A percentile compares a stretch with the other conserved stretches of the same genome.
Evolutionary conservation across 2,113 vertebrate species (phyloP).

Genomic region (Oncorhynchus keta): DNA sequence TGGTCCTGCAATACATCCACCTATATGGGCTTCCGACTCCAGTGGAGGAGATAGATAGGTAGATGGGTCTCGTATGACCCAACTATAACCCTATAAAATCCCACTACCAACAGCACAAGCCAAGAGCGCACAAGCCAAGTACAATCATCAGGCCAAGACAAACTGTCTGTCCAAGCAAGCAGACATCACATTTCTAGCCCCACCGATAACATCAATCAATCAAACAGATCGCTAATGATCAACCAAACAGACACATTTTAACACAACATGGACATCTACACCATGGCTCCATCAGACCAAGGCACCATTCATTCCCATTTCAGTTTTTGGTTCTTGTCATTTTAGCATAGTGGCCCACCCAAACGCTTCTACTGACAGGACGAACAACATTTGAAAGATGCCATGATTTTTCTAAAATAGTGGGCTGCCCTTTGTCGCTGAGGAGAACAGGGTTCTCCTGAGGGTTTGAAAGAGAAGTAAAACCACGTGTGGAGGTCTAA

Average conservation of each 20-base stretch:
- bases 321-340: background rate
- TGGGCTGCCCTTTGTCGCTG: background rate
- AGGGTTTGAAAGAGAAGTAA: conserved; percentile 11
- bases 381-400: conserved; percentile 22
- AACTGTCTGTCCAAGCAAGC: conserved; percentile 1
- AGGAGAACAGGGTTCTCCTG: background rate
- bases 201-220: background rate
- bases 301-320: conserved; percentile 43
- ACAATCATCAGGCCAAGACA: conserved; percentile 20
- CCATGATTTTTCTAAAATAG: conserved; percentile 29
- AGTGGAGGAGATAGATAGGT: background rate
- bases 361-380: conserved; percentile 10
- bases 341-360: conserved; percentile 30
- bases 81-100: conserved; percentile 4
- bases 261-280: conserved; percentile 2
- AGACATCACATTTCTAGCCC: background rate
- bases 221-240: background rate
- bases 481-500: conserved; percentile 31
- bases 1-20: background rate
- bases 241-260: background rate
- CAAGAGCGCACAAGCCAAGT: background rate
- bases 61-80: background rate
- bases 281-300: conserved; percentile 11
- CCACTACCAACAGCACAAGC: conserved; percentile 11
- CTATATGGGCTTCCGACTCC: background rate